Evolutionary conservation across 2,888 invertebrate species (phyloP).

Genomic region (Cephus pygmeus): DNA sequence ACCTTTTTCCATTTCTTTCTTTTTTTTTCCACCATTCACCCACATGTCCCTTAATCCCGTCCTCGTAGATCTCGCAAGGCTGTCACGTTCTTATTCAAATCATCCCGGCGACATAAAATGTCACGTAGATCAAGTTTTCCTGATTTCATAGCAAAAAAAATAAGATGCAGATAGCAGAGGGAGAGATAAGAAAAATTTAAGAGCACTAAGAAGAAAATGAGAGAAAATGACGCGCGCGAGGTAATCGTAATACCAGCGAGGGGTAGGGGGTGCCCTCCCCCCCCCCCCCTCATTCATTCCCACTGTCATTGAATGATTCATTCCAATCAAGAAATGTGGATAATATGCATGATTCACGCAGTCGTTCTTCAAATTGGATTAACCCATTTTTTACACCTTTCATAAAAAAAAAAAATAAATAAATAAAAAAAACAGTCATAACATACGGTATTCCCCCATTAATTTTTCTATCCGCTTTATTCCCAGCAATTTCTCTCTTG

Average conservation of each 20-base stretch:
- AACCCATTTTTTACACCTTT: neutral
- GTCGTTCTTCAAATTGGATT: neutral
- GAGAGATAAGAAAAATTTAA: neutral
- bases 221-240: neutral
- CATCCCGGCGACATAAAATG: no score
- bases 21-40: no score
- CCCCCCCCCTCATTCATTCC: neutral
- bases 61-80: no score
- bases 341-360: neutral
- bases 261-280: no score
- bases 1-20: no score
- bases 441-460: neutral
- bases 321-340: neutral
- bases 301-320: neutral
- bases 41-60: no score
- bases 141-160: no score
- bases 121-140: no score
- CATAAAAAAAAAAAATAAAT: neutral
- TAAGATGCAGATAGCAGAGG: neutral
- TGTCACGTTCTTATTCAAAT: no score
- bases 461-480: neutral
- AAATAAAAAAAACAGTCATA: neutral
- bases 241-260: no score
- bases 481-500: neutral
- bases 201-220: neutral